Percentiles rank a stretch among this genome's conserved stretches.
Conservation (phyloP, 2,797 vertebrate genomes). For the Heterohyrax brucei region DNA sequence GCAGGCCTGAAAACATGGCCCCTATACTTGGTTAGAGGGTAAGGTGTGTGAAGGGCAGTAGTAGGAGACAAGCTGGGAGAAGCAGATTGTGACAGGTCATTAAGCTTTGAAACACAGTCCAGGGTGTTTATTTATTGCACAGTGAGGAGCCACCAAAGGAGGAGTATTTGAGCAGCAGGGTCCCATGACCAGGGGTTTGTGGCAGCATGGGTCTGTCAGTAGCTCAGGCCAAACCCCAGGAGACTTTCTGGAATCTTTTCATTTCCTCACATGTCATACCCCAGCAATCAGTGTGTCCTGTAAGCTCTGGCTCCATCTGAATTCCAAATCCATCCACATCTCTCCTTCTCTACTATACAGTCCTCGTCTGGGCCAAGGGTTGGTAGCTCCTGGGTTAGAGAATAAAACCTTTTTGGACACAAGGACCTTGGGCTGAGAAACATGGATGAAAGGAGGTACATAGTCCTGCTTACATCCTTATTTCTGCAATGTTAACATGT, state of each 20-base stretch:
- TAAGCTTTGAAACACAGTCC: neutral
- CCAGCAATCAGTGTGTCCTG: neutral
- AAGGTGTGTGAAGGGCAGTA: neutral
- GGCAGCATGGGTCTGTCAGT: neutral
- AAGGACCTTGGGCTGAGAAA: neutral
- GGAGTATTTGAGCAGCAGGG: neutral
- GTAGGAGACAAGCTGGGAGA: neutral
- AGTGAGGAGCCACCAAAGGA: neutral
- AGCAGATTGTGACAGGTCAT: neutral
- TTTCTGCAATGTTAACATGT: neutral
- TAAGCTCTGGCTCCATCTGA: neutral
- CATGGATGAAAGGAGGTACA: neutral
- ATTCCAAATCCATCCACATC: neutral
- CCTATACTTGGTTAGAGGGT: neutral
- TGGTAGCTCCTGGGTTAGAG: neutral
- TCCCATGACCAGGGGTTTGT: neutral
- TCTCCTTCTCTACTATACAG: neutral
- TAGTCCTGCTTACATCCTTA: neutral
- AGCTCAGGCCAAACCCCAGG: neutral
- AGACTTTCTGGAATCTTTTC: neutral
- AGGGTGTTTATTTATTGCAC: neutral
- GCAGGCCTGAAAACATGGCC: neutral
- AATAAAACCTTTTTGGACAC: neutral
- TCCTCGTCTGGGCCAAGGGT: neutral
- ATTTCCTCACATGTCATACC: neutral